These are phyloP conservation scores for Pleuronectes platessa DNA, from an alignment of 2,113 vertebrate species.

Conservation along the genomic window DNA sequence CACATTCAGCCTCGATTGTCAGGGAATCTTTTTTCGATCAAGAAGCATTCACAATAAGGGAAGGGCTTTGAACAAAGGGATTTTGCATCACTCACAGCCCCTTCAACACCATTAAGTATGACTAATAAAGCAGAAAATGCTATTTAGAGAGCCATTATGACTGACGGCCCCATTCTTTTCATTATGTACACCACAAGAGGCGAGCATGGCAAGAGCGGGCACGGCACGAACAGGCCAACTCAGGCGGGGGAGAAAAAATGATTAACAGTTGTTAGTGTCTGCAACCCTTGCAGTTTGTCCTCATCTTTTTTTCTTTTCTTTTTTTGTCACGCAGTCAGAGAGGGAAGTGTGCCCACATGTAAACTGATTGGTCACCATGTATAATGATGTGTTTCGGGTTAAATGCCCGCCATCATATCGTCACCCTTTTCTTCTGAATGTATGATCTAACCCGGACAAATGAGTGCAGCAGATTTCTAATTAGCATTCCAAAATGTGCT, in stretches of 20 bases:
- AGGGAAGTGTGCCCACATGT: constrained; percentile 59
- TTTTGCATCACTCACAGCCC: constrained; percentile 77
- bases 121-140: constrained; percentile 86
- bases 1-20: constrained; percentile 74
- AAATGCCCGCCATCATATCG: constrained; percentile 48
- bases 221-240: constrained; percentile 49
- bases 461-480: constrained; percentile 55
- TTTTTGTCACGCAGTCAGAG: constrained; percentile 54
- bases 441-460: constrained; percentile 62
- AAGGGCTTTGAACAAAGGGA: constrained; percentile 73
- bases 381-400: constrained; percentile 64
- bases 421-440: constrained; percentile 41
- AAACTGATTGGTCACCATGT: constrained; percentile 66
- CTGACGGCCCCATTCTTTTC: constrained; percentile 81
- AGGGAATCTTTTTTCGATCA: constrained; percentile 75
- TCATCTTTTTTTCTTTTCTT: constrained; percentile 35
- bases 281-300: constrained; percentile 61
- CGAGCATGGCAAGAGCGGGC: constrained; percentile 55
- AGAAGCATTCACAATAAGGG: constrained; percentile 71
- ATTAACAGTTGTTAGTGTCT: constrained; percentile 76
- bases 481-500: constrained; percentile 70
- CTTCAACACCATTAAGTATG: constrained; percentile 83
- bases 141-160: constrained; percentile 83
- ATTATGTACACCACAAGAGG: constrained; percentile 70
- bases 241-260: constrained; percentile 58